Conservation (phyloP, 2,797 vertebrate species). For the Podarcis lilfordi region DNA sequence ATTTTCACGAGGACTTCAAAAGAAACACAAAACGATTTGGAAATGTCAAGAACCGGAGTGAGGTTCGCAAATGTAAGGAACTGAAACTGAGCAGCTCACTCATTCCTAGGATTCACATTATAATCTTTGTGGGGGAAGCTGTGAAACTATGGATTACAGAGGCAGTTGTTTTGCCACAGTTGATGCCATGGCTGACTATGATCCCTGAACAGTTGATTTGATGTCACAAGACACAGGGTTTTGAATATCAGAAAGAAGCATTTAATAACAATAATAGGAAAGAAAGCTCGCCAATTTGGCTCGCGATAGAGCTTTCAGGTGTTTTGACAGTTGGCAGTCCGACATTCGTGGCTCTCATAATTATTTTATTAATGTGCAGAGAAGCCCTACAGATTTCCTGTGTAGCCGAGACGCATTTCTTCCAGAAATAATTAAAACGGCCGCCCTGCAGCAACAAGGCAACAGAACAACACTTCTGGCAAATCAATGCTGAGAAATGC, state of each 20-base stretch:
- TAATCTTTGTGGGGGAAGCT: slow-evolving; percentile 49
- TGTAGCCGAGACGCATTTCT: slow-evolving; percentile 78
- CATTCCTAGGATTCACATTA: slow-evolving; percentile 78
- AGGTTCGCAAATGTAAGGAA: too few species aligned
- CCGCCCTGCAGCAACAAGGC: slow-evolving; percentile 79
- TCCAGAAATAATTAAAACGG: slow-evolving; percentile 84
- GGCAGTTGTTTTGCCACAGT: slow-evolving; percentile 86
- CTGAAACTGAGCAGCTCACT: too few species aligned
- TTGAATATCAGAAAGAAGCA: slow-evolving; percentile 64
- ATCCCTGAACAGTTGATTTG: slow-evolving; percentile 88
- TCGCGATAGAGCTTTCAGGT: slow-evolving; percentile 73
- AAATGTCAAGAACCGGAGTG: too few species aligned
- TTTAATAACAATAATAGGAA: not conserved
- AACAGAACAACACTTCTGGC: slow-evolving; percentile 79
- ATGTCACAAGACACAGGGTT: slow-evolving; percentile 72
- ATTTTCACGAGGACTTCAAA: not conserved
- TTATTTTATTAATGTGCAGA: slow-evolving; percentile 86
- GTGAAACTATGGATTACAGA: not conserved
- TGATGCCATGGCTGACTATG: slow-evolving; percentile 87
- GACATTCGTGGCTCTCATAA: slow-evolving; percentile 79
- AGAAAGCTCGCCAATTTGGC: slow-evolving; percentile 64
- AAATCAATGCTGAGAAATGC: slow-evolving; percentile 81
- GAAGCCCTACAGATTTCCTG: slow-evolving; percentile 80
- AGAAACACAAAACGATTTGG: not conserved
- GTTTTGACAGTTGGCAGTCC: slow-evolving; percentile 78